A percentile compares a stretch with the other conserved stretches of the same genome.
These are phyloP conservation scores for Syritta pipiens DNA, from an alignment of 2,888 invertebrate genomes.

Conservation along the genomic window DNA sequence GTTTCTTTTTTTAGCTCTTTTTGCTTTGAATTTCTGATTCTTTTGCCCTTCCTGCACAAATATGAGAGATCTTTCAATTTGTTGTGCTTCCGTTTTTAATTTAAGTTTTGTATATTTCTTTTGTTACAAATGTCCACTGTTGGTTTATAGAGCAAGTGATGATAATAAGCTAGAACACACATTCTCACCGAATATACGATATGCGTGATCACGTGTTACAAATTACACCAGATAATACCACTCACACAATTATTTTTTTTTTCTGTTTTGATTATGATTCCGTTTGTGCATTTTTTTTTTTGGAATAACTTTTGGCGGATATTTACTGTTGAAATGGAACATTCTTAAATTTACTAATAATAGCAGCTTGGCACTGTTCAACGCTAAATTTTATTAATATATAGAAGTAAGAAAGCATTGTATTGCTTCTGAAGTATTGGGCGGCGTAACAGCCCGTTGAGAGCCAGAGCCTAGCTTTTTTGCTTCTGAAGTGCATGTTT, in stretches of 20 bases:
- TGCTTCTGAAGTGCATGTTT: too few species aligned
- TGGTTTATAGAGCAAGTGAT: slow-evolving; percentile 25
- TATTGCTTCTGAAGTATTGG: too few species aligned
- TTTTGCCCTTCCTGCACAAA: slow-evolving; percentile 49
- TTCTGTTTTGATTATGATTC: slow-evolving; percentile 21
- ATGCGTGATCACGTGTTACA: slow-evolving; percentile 29
- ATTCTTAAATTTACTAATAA: not conserved
- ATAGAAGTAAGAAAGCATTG: too few species aligned
- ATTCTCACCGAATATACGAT: slow-evolving; percentile 27
- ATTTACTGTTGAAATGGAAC: slow-evolving; percentile 51
- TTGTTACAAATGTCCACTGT: slow-evolving; percentile 25
- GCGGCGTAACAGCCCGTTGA: too few species aligned
- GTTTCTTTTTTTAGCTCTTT: slow-evolving; percentile 26
- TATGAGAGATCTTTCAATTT: slow-evolving; percentile 51
- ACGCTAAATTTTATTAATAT: too few species aligned
- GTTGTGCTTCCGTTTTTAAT: slow-evolving; percentile 45
- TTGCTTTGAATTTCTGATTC: slow-evolving; percentile 40
- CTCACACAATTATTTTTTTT: too few species aligned
- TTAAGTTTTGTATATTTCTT: not conserved
- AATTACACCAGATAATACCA: slow-evolving; percentile 2
- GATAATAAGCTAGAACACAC: slow-evolving; percentile 31
- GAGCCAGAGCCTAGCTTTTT: too few species aligned
- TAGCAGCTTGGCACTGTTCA: too few species aligned
- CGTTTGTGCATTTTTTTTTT: slow-evolving; percentile 12
- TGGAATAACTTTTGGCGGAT: slow-evolving; percentile 8